Evolutionary conservation across 2,113 vertebrate genomes (phyloP), one percentile per base, ranked within the genome.

Genomic region (Ceyx melanurus): DNA sequence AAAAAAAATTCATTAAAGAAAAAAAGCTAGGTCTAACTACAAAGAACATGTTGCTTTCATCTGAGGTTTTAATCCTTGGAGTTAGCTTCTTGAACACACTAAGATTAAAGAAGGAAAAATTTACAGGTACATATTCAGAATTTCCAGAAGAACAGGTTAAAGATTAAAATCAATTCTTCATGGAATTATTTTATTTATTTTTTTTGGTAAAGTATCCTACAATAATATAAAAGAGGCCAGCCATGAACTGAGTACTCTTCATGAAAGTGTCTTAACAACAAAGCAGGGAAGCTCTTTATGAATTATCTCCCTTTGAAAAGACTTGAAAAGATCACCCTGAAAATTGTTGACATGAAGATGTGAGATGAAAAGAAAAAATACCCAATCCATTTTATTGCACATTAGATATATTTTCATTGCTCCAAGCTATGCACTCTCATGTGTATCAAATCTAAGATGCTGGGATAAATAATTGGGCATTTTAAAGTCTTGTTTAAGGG

Each of bases 291-390:
- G 22, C 8, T 73, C 19, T 83, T 89, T 76, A 73, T 66, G 50
- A 85, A 53, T 92, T 65, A 88, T 61, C 19, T 75, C 13, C 54
- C 61, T 94, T 89, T 79, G 74, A 91, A 94, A 93, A 92, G 45
- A 83, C n/a, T 85, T 89, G 37, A 13, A 86, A 95, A 94, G 90
- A 51, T 6, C 26, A 43, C 22, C 11, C 29, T 94, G 58, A 25
- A 88, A 78, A 83, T 46, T 58, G 29, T 70, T 92, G 56, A 92
- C 7, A 53, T 50, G 53, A 56, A 95, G 58, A 70, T 56, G 22
- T 77, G 84, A 94, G 54, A 75, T 26, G 37, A 80, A 94, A 95
- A 56, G 28, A 75, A 92, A 84, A 95, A 76, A 76, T 48, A 85
- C 45, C 58, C 46, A 46, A 72, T 62, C 23, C 72, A 40, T 73